A percentile compares a stretch with the other conserved stretches of the same genome.
These are phyloP conservation scores for Drosophila prostipennis DNA, from an alignment of 2,888 invertebrate genomes.

Conservation along the genomic window DNA sequence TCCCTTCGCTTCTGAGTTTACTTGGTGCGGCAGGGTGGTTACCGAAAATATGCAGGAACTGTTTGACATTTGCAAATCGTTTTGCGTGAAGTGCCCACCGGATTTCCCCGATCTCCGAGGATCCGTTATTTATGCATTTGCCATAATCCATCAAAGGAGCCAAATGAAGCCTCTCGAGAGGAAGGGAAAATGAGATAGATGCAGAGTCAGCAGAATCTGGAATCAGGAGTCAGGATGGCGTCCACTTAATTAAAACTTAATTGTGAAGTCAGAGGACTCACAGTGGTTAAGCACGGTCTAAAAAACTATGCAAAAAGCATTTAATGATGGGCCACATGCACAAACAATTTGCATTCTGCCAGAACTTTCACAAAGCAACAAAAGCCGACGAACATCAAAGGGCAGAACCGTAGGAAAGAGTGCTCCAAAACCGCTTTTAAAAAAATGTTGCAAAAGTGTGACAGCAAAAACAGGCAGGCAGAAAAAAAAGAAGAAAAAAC, in stretches of 20 bases:
- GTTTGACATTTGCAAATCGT: conserved; percentile 65
- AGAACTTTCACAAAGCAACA: conserved; percentile 65
- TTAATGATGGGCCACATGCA: conserved; percentile 65
- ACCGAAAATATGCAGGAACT: conserved; percentile 10
- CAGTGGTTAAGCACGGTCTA: conserved; percentile 18
- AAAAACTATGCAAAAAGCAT: conserved; percentile 62
- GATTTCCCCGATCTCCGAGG: conserved; percentile 25
- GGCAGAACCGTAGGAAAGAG: conserved; percentile 21
- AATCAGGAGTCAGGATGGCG: conserved; percentile 46
- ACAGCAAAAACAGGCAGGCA: conserved; percentile 27
- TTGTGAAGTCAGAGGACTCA: conserved; percentile 54
- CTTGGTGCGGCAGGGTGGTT: conserved; percentile 11
- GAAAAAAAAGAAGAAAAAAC: conserved; percentile 25
- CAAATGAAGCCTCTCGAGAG: conserved; percentile 50
- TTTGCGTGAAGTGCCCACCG: conserved; percentile 32
- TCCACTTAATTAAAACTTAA: conserved; percentile 78
- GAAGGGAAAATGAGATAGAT: background rate
- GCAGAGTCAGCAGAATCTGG: conserved; percentile 56
- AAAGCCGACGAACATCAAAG: conserved; percentile 66
- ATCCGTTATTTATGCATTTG: conserved; percentile 52
- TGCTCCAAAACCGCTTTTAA: conserved; percentile 46
- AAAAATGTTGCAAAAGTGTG: conserved; percentile 70
- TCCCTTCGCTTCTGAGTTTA: background rate
- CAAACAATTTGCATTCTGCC: conserved; percentile 55
- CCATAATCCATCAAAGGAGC: conserved; percentile 53